Conservation (phyloP, 2,797 vertebrate genomes). For the Botia kubotai region DNA sequence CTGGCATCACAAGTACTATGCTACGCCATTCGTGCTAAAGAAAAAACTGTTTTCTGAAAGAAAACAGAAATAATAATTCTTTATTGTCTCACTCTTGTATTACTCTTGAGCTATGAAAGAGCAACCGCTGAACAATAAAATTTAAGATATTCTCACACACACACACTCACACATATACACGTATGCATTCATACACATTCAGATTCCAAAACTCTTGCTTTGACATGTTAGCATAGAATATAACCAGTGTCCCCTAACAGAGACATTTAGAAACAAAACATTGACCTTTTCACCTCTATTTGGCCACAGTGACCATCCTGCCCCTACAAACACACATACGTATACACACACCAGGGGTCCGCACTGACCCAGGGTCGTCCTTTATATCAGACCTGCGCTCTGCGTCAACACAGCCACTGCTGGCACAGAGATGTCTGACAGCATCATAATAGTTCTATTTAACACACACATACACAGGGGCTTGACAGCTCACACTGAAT, state of each 20-base stretch:
- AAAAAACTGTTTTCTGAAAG: no score
- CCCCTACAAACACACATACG: conserved; percentile 35
- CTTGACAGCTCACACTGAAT: conserved; percentile 35
- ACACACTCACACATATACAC: not conserved
- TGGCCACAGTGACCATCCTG: conserved; percentile 25
- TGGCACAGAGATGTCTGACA: conserved; percentile 68
- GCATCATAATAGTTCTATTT: conserved; percentile 72
- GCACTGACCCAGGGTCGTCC: conserved; percentile 40
- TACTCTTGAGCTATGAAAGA: not conserved
- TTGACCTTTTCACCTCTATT: conserved; percentile 57
- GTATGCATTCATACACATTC: conserved; percentile 27
- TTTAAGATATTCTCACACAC: not conserved
- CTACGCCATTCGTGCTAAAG: no score
- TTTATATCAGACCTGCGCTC: conserved; percentile 39
- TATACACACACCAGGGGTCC: conserved; percentile 51
- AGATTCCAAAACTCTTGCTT: conserved; percentile 57
- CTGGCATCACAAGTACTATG: no score
- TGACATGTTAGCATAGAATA: conserved; percentile 55
- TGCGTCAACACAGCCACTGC: conserved; percentile 47
- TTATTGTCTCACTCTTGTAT: no score
- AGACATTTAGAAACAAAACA: conserved; percentile 65
- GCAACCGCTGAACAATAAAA: not conserved
- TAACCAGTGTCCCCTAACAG: conserved; percentile 65
- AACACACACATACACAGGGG: conserved; percentile 53
- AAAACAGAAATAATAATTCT: no score